Evolutionary conservation across 2,888 invertebrate genomes (phyloP).

Genomic region (Lochmaea crataegi): DNA sequence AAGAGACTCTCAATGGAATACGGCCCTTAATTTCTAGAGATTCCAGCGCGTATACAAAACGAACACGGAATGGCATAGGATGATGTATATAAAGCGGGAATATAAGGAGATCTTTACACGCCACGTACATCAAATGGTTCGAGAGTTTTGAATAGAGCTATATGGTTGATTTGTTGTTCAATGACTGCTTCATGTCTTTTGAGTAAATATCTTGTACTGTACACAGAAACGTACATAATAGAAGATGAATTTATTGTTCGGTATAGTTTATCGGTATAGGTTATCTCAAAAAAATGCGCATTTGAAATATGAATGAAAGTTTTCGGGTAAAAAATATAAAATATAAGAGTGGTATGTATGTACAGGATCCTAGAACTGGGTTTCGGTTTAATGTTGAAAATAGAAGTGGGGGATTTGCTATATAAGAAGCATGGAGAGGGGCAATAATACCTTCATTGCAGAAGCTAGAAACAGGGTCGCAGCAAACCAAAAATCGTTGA

Average conservation of each 20-base stretch:
- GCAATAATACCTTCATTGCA: too few species aligned
- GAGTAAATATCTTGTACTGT: background rate
- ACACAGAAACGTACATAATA: background rate
- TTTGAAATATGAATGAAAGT: too few species aligned
- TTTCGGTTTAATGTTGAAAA: too few species aligned
- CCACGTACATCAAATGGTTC: conserved; percentile 10
- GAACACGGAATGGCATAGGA: background rate
- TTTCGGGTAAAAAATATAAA: too few species aligned
- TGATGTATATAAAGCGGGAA: background rate
- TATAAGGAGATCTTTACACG: conserved; percentile 11
- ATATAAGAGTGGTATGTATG: too few species aligned
- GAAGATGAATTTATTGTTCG: background rate
- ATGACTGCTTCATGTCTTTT: background rate
- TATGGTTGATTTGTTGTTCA: conserved; percentile 2
- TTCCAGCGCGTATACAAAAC: background rate
- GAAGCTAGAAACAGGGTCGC: too few species aligned
- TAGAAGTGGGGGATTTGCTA: too few species aligned
- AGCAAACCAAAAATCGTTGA: too few species aligned
- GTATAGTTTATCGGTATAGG: too few species aligned
- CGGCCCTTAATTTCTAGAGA: conserved; percentile 5
- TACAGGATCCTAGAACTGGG: too few species aligned
- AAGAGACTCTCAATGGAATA: background rate
- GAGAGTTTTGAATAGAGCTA: conserved; percentile 10
- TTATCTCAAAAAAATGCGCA: too few species aligned
- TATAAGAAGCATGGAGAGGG: too few species aligned